These are phyloP conservation scores for Megalops cyprinoides DNA, from an alignment of 2,797 vertebrate genomes.

Conservation along the genomic window DNA sequence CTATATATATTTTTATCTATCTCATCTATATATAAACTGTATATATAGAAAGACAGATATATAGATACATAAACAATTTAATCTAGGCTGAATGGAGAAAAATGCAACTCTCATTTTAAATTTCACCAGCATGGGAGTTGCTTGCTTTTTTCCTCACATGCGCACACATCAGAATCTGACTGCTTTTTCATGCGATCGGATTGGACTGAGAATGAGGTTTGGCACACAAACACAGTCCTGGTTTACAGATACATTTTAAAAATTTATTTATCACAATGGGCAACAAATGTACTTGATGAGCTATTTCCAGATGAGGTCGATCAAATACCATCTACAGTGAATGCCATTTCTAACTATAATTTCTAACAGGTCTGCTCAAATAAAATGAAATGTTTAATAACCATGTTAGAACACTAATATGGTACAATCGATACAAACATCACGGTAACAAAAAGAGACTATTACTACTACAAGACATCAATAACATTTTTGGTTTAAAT, in stretches of 20 bases:
- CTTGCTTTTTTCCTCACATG: too few species aligned
- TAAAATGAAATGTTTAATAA: constrained; percentile 99
- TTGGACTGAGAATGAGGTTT: constrained; percentile 43
- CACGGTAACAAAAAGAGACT: constrained; percentile 99
- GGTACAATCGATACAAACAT: constrained; percentile 99
- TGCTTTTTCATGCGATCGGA: too few species aligned
- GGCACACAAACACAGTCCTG: constrained; percentile 57
- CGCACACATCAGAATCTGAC: too few species aligned
- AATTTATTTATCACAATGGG: constrained; percentile 99
- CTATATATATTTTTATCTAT: too few species aligned
- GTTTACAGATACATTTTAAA: constrained; percentile 99
- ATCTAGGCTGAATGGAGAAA: background rate
- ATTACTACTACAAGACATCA: constrained; percentile 99
- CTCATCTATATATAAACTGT: too few species aligned
- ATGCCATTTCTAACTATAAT: constrained; percentile 99
- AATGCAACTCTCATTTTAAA: too few species aligned
- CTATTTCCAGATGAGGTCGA: constrained; percentile 99
- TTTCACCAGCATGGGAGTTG: too few species aligned
- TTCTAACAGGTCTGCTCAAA: constrained; percentile 99
- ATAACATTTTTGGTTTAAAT: constrained; percentile 99
- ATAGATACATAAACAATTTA: too few species aligned
- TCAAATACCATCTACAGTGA: constrained; percentile 99
- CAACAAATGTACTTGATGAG: constrained; percentile 99
- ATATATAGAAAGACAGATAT: too few species aligned
- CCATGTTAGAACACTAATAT: constrained; percentile 99